Evolutionary conservation across 1,140 invertebrate species (phyloP), one percentile per base, ranked within the genome.

Genomic region (Drosophila mayri): DNA sequence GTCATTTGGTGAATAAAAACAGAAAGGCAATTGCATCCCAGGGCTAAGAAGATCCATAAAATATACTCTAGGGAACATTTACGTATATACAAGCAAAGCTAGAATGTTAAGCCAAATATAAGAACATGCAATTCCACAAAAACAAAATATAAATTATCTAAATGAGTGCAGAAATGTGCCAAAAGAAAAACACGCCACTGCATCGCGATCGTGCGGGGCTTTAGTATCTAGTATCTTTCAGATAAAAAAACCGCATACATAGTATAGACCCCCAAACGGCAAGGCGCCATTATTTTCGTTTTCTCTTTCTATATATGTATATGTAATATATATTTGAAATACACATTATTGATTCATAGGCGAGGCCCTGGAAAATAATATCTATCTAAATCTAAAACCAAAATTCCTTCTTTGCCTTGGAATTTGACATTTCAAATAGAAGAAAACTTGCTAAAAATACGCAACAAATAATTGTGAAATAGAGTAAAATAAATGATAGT

Each of bases 371-470:
- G 28, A 58, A 41, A 49, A 58, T 70, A 58, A 35, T 47, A 40
- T 57, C 28, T 47, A 35, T 54, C 32, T n/a, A n/a, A 28, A 50
- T 65, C 37, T 47, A 55, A 20, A 71, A 71, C 0, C 12, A 5
- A 14, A 20, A 25, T 70, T 71, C 43, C 37, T 49, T 41, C 20
- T 37, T 28, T 88, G 76, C 64, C 77, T 72, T 83, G 83, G 76
- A 83, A 74, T 74, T 63, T 88, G 76, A 74, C 84, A 83, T 88
- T 88, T 80, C 38, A 55, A 55, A 11, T 38, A 22, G 7, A 55
- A 67, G n/a, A 75, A 46, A 79, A 70, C 54, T 77, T 22, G 25
- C 65, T 87, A 80, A 74, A 83, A 81, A 78, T 81, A 85, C 43
- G 60, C 47, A 52, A 28, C 49, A 28, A 20, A 46, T 16, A 22